Conservation (phyloP, 2,113 vertebrate species). For the Acrocephalus arundinaceus region DNA sequence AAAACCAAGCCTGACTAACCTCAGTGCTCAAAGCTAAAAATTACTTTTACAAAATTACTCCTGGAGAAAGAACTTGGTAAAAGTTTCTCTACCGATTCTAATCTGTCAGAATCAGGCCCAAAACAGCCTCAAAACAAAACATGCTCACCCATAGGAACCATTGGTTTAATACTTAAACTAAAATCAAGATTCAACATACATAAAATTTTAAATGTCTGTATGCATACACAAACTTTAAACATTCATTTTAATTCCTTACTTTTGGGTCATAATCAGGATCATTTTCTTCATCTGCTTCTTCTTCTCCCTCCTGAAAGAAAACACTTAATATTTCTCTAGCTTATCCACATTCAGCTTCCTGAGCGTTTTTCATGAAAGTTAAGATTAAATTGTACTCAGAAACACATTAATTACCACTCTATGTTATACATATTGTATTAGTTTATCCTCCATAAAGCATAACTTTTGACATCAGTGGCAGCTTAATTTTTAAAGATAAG, state of each 20-base stretch:
- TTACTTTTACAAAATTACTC: background rate
- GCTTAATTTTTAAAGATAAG: background rate
- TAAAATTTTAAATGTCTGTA: background rate
- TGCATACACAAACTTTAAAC: background rate
- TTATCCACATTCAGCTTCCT: background rate
- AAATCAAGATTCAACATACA: background rate
- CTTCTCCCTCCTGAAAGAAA: conserved; percentile 90
- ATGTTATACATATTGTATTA: background rate
- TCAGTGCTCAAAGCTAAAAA: background rate
- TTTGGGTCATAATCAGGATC: conserved; percentile 97
- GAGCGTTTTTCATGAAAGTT: background rate
- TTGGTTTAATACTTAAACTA: background rate
- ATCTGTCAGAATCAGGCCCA: background rate
- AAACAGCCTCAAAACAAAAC: background rate
- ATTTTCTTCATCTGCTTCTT: conserved; percentile 98
- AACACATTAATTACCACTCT: background rate
- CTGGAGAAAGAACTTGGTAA: background rate
- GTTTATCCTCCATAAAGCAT: background rate
- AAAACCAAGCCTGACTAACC: background rate
- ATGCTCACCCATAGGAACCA: background rate
- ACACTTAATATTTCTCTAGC: background rate
- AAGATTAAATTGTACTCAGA: background rate
- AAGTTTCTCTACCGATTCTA: background rate
- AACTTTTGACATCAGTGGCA: background rate
- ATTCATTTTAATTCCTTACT: conserved; percentile 74